Evolutionary conservation across 2,888 invertebrate genomes (phyloP).

Genomic region (Heliothis peltigera): DNA sequence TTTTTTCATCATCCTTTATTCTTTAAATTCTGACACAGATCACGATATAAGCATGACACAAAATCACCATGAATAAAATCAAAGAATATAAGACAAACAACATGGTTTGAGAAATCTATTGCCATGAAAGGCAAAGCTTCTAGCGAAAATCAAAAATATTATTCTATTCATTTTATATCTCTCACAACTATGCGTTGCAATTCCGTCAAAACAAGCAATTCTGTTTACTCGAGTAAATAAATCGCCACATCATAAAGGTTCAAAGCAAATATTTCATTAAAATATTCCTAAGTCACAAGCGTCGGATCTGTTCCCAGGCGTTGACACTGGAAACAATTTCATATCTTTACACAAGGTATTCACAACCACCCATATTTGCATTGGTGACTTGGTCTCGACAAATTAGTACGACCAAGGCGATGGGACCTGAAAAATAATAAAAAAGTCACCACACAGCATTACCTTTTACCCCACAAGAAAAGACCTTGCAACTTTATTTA

Average conservation of each 20-base stretch:
- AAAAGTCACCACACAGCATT: constrained; percentile 63
- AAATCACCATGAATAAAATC: no score
- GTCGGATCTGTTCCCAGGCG: constrained; percentile 79
- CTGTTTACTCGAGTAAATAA: constrained; percentile 4
- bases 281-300: constrained; percentile 55
- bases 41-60: no score
- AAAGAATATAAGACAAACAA: no score
- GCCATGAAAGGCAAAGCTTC: no score
- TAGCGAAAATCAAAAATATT: no score
- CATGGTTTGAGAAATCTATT: no score
- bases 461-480: constrained; percentile 32
- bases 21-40: no score
- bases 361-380: constrained; percentile 86
- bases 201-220: no score
- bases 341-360: constrained; percentile 87
- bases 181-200: no score
- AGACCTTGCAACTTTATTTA: constrained; percentile 34
- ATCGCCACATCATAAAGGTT: constrained; percentile 32
- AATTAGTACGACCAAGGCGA: constrained; percentile 81
- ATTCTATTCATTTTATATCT: no score
- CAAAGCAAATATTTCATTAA: constrained; percentile 57
- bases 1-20: constrained; percentile 18
- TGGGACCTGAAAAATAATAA: constrained; percentile 77
- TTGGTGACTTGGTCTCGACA: constrained; percentile 85
- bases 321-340: constrained; percentile 85